Base-by-base conservation (phyloP, 2,888 invertebrate genomes). In the Drosophila prolongata region DNA sequence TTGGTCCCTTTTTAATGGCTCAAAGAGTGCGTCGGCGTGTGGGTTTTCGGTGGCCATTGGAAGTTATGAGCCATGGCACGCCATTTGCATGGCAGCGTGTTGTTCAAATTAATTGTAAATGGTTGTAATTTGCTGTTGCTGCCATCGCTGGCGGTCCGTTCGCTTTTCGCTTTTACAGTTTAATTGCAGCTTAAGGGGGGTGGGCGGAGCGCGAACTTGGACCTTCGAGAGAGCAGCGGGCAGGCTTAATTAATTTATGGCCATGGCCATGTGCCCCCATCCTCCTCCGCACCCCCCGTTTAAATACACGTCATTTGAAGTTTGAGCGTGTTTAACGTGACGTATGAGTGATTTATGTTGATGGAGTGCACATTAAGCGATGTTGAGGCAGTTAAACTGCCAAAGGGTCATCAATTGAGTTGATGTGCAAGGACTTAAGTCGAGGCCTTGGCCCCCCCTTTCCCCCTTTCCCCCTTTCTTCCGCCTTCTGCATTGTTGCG, bases 61-160 rank as follows among this genome's bases (percentile, higher is more conserved):
- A 87, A 84, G 78, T 84, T 86, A 87, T 87, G 84, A 84, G 79
- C 80, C 84, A 84, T 84, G 78, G 87, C 84, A 87, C 84, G 87
- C 87, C 84, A 85, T 87, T 87, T 87, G 81, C 79, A 75, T 79
- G 86, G 80, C 78, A 72, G 83, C 70, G 83, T 80, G 80, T 80
- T 85, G 86, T 74, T 78, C 72, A 85, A 85, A 85, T 87, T 85
- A 85, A 85, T 85, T 85, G 85, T 85, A 85, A 85, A 87, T 87
- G 87, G 85, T 77, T 82, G 87, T 85, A 85, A 85, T 85, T 85
- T 85, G 80, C 79, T 77, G 76, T 72, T 72, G 68, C 46, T 42
- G 67, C 52, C 53, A 62, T 46, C 56, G 69, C 38, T 37, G 30
- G 44, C 66, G 58, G 54, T 54, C 49, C 60, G 71, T 73, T 79